A percentile compares a stretch with the other conserved stretches of the same genome.
Evolutionary conservation across 1,140 invertebrate species (phyloP).

Genomic region (Drosophila trapezifrons): DNA sequence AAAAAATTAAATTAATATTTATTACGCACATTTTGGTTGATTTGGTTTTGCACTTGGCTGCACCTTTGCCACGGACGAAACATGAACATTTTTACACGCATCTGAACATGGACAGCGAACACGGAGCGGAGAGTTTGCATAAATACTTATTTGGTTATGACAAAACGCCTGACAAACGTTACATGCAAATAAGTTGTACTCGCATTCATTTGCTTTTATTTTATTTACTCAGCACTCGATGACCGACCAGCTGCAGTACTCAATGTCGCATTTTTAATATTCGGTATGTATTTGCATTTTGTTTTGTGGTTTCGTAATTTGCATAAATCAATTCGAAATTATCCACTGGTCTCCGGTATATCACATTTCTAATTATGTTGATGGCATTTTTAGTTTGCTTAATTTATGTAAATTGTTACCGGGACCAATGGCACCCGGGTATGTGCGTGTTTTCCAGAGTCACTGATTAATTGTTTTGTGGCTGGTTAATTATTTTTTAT

Average conservation of each 20-base stretch:
- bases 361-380: slow-evolving; percentile 81
- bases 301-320: slow-evolving; percentile 73
- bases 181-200: slow-evolving; percentile 63
- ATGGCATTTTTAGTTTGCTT: slow-evolving; percentile 69
- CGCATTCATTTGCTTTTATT: slow-evolving; percentile 53
- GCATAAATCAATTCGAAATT: slow-evolving; percentile 77
- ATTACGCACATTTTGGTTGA: slow-evolving; percentile 73
- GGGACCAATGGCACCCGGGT: background rate
- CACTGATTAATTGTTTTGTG: slow-evolving; percentile 73
- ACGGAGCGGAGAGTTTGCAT: slow-evolving; percentile 15
- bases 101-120: slow-evolving; percentile 16
- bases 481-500: slow-evolving; percentile 50
- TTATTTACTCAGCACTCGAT: slow-evolving; percentile 55
- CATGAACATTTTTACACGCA: slow-evolving; percentile 18
- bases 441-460: slow-evolving; percentile 23
- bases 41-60: slow-evolving; percentile 76
- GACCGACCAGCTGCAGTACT: background rate
- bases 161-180: slow-evolving; percentile 48
- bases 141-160: slow-evolving; percentile 40
- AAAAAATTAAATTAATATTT: slow-evolving; percentile 70
- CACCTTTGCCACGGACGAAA: slow-evolving; percentile 33
- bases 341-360: slow-evolving; percentile 42
- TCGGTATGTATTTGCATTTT: slow-evolving; percentile 60
- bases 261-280: slow-evolving; percentile 36
- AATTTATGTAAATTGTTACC: slow-evolving; percentile 72